These are phyloP conservation scores for Drosophila anomalipes DNA, from an alignment of 2,888 invertebrate species.

Conservation along the genomic window DNA sequence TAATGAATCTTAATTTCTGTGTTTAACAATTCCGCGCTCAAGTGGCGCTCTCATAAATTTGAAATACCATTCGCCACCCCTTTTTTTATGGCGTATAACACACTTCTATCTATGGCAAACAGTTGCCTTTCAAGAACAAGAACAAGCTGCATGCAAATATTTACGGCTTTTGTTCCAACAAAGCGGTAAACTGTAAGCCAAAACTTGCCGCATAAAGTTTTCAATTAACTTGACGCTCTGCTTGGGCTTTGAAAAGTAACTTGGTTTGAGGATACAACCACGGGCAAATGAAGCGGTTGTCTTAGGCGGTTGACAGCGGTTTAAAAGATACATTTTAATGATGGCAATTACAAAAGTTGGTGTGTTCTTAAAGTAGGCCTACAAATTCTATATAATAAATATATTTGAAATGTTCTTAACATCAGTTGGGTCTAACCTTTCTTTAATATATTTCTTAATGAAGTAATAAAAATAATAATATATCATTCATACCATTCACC, in stretches of 20 bases:
- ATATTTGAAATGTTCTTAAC: neutral
- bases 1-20: slow-evolving; percentile 76
- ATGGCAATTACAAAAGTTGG: neutral
- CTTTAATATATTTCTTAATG: neutral
- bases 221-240: slow-evolving; percentile 30
- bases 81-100: slow-evolving; percentile 21
- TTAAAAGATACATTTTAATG: neutral
- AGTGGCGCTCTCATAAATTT: slow-evolving; percentile 68
- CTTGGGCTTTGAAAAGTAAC: slow-evolving; percentile 3
- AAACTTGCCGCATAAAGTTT: slow-evolving; percentile 38
- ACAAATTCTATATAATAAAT: neutral
- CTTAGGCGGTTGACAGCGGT: slow-evolving; percentile 3
- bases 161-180: slow-evolving; percentile 39
- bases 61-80: slow-evolving; percentile 59
- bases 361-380: neutral
- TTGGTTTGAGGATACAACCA: slow-evolving; percentile 25
- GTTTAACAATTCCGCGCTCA: slow-evolving; percentile 50
- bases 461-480: neutral
- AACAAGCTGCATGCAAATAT: slow-evolving; percentile 48
- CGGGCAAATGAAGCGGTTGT: slow-evolving; percentile 34
- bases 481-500: neutral
- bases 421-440: neutral
- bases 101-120: neutral
- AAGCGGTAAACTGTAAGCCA: slow-evolving; percentile 26
- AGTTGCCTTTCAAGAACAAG: slow-evolving; percentile 1